A percentile compares a stretch with the other conserved stretches of the same genome.
Evolutionary conservation across 2,113 vertebrate species (phyloP).

Genomic region (Aptenodytes forsteri): DNA sequence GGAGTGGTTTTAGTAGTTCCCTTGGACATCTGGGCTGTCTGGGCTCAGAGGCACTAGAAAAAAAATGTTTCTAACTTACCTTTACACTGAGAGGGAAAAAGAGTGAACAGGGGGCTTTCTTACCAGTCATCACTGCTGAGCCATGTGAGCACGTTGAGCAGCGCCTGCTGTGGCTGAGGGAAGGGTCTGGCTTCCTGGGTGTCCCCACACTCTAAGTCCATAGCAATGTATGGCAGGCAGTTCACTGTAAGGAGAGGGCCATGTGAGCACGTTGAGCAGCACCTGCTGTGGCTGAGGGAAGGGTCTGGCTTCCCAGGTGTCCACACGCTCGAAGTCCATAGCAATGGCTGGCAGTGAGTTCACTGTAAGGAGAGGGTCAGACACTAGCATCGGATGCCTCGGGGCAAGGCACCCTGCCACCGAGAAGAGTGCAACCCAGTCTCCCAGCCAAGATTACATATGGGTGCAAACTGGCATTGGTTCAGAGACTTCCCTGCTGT

Average conservation of each 20-base stretch:
- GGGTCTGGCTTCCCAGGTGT: background rate
- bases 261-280: conserved; percentile 32
- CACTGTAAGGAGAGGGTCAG: conserved; percentile 10
- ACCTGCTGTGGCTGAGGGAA: conserved; percentile 59
- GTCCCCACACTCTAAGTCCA: background rate
- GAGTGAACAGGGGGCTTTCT: background rate
- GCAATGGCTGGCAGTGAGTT: conserved; percentile 36
- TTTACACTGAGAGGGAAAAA: background rate
- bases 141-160: conserved; percentile 40
- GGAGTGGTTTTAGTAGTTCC: background rate
- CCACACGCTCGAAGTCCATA: background rate
- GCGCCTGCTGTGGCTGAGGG: conserved; percentile 46
- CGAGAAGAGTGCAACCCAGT: background rate
- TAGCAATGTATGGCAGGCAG: conserved; percentile 19
- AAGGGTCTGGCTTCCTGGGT: conserved; percentile 31
- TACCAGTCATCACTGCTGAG: conserved; percentile 71
- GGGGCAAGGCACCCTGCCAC: background rate
- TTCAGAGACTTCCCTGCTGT: background rate
- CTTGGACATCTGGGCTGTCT: background rate
- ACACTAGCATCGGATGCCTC: background rate
- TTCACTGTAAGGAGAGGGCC: conserved; percentile 29
- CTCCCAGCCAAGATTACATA: background rate
- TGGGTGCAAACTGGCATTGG: background rate
- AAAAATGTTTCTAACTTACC: background rate
- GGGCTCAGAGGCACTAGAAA: background rate